phyloP scores from a whole-genome alignment of 2,888 invertebrate species.

The Microplitis deprimator region DNA sequence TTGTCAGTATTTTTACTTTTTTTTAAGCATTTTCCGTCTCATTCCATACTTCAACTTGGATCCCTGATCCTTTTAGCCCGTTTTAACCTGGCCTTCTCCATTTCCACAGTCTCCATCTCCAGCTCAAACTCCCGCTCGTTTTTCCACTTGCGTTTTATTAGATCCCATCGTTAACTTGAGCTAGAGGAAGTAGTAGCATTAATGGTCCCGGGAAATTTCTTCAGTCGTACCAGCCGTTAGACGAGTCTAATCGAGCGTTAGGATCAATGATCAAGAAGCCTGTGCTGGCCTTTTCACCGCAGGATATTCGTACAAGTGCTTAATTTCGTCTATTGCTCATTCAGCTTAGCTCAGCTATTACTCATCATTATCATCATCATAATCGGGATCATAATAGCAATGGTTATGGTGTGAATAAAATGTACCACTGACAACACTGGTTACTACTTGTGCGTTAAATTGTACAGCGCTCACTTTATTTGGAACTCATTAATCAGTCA shows the following conservation, averaged over 20 bases:
- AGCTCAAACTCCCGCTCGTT: conserved; percentile 11
- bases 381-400: neutral
- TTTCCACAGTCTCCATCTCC: conserved; percentile 23
- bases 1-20: conserved; percentile 36
- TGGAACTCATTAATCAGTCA: conserved; percentile 11
- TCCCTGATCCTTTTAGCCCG: neutral
- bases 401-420: neutral
- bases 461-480: neutral
- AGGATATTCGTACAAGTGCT: conserved; percentile 1
- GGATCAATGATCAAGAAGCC: conserved; percentile 4
- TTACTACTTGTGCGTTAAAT: neutral
- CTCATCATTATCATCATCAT: neutral
- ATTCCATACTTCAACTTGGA: conserved; percentile 24
- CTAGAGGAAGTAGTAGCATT: conserved; percentile 33
- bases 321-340: neutral
- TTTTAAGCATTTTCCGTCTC: conserved; percentile 36
- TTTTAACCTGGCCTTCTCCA: neutral
- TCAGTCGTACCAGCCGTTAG: neutral
- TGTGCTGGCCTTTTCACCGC: conserved; percentile 9
- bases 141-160: conserved; percentile 56
- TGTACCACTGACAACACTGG: neutral
- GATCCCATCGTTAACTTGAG: conserved; percentile 52
- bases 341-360: neutral
- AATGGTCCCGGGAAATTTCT: conserved; percentile 22
- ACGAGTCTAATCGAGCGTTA: conserved; percentile 27